Evolutionary conservation across 1,140 invertebrate species (phyloP).

Genomic region (Meloidogyne hapla): DNA sequence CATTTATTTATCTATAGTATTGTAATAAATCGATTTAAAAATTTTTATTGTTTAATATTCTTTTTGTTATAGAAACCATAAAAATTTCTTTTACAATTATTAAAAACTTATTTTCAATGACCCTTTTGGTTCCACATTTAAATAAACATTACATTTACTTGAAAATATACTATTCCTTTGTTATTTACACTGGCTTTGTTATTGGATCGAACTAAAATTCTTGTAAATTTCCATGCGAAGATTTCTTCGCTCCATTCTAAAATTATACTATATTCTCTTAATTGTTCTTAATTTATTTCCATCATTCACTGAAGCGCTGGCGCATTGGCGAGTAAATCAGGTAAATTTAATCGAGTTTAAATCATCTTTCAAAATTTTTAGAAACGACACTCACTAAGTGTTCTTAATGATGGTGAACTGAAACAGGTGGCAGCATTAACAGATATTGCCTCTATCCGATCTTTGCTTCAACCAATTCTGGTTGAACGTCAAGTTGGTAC

Average conservation of each 20-base stretch:
- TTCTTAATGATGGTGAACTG: constrained; percentile 23
- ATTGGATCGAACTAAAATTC: not conserved
- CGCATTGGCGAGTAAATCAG: constrained; percentile 31
- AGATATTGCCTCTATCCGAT: constrained; percentile 3
- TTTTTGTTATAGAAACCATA: no score
- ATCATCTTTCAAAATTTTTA: not conserved
- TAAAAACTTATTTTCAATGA: not conserved
- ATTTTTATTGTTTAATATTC: no score
- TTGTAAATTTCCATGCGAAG: not conserved
- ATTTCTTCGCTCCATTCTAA: not conserved
- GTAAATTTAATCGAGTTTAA: constrained; percentile 23
- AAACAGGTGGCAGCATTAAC: constrained; percentile 25
- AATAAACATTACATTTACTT: not conserved
- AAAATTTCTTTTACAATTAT: not conserved
- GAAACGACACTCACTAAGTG: constrained; percentile 22
- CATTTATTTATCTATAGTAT: no score
- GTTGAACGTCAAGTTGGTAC: constrained; percentile 44
- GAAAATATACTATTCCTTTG: not conserved
- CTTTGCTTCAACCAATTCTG: constrained; percentile 41
- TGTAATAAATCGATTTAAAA: no score
- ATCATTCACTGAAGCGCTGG: constrained; percentile 25
- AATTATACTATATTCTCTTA: not conserved
- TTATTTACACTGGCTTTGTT: no score
- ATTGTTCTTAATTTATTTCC: not conserved
- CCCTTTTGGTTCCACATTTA: not conserved